Conservation (phyloP, 2,888 invertebrate genomes). For the Clistopyga incitator region DNA sequence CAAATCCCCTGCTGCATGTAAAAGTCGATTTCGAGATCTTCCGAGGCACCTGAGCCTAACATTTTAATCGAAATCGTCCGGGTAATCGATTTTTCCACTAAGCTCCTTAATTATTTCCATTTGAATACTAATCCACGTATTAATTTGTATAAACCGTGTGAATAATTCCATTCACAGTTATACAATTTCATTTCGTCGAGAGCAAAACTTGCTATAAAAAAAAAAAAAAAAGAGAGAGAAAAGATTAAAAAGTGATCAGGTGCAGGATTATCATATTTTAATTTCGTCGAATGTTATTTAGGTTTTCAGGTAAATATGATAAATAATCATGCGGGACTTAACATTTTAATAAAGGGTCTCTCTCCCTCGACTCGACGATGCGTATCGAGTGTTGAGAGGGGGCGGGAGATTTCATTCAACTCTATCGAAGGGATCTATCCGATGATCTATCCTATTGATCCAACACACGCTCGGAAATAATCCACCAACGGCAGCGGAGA, state of each 20-base stretch:
- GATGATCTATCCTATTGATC: constrained; percentile 6
- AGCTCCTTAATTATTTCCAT: neutral
- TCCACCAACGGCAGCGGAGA: neutral
- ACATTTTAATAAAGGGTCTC: constrained; percentile 15
- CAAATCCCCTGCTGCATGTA: too few species aligned
- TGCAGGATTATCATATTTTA: constrained; percentile 3
- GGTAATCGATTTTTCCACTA: neutral
- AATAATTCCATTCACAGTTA: neutral
- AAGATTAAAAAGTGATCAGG: neutral
- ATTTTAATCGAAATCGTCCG: neutral
- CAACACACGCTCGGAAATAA: neutral
- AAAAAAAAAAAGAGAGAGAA: too few species aligned
- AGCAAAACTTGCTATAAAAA: neutral
- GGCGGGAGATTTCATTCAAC: constrained; percentile 28
- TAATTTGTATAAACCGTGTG: neutral
- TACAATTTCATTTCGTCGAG: neutral
- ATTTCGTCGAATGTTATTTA: neutral
- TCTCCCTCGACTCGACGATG: neutral
- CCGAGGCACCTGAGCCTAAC: neutral
- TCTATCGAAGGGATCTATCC: constrained; percentile 11
- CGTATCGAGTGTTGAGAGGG: constrained; percentile 18
- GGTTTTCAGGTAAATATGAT: neutral
- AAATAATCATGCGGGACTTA: neutral
- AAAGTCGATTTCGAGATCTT: neutral
- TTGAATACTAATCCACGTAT: neutral